Evolutionary conservation across 2,888 invertebrate genomes (phyloP).

Genomic region (Cynaeus angustus): DNA sequence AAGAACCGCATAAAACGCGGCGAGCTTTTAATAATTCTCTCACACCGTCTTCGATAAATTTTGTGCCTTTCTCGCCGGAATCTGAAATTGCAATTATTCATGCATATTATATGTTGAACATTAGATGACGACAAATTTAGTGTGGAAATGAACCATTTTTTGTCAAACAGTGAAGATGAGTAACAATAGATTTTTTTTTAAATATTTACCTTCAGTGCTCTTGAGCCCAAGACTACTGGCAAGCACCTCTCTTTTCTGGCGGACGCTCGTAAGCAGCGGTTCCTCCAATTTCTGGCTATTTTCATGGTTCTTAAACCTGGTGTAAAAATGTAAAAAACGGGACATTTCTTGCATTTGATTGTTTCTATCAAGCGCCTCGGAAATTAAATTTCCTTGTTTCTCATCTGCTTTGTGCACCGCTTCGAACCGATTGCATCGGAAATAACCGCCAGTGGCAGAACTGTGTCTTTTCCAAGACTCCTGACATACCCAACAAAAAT

Average conservation of each 20-base stretch:
- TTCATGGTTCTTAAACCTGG: conserved; percentile 78
- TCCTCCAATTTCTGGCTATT: conserved; percentile 79
- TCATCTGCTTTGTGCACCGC: conserved; percentile 79
- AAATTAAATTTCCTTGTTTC: conserved; percentile 74
- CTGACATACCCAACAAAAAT: conserved; percentile 83
- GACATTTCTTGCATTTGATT: conserved; percentile 77
- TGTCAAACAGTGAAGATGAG: too few species aligned
- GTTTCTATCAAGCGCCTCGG: conserved; percentile 76
- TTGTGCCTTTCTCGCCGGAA: conserved; percentile 70
- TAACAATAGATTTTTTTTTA: too few species aligned
- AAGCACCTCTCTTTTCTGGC: conserved; percentile 78
- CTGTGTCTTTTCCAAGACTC: conserved; percentile 83
- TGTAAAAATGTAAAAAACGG: conserved; percentile 79
- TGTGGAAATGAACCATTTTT: too few species aligned
- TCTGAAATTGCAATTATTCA: conserved; percentile 60
- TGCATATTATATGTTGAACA: too few species aligned
- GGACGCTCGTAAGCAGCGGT: conserved; percentile 75
- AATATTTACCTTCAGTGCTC: conserved; percentile 66
- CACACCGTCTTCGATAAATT: conserved; percentile 79
- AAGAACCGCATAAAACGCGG: conserved; percentile 78
- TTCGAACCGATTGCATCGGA: conserved; percentile 77
- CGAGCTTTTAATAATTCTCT: conserved; percentile 78
- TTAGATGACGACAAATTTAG: too few species aligned
- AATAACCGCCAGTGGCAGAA: conserved; percentile 81
- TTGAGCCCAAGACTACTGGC: conserved; percentile 73